These are phyloP conservation scores for Sminthurides bifidus DNA, from an alignment of 1,140 invertebrate genomes.

Conservation along the genomic window DNA sequence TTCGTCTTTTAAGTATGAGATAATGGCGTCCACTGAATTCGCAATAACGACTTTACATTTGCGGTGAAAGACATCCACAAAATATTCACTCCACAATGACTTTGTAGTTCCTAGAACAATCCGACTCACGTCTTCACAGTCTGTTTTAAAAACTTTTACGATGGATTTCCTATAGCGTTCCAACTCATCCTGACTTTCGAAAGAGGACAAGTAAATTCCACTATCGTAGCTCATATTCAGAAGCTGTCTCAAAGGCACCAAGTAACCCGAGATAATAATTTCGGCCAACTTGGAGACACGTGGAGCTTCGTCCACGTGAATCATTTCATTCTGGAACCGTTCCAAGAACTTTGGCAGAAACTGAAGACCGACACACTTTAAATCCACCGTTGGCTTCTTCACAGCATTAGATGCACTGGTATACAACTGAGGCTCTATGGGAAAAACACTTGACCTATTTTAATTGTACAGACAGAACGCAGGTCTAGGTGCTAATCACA, in stretches of 20 bases:
- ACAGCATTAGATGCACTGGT: conserved; percentile 19
- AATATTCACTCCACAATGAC: conserved; percentile 26
- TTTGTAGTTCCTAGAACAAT: conserved; percentile 27
- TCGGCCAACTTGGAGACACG: conserved; percentile 14
- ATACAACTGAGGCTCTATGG: conserved; percentile 27
- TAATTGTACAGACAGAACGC: background rate
- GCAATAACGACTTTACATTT: conserved; percentile 17
- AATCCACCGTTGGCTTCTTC: conserved; percentile 12
- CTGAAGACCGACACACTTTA: conserved; percentile 9
- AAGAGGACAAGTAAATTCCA: conserved; percentile 5
- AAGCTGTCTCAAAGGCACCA: conserved; percentile 15
- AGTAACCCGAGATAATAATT: conserved; percentile 15
- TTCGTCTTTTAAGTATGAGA: conserved; percentile 8
- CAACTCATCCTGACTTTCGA: conserved; percentile 16
- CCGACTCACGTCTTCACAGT: conserved; percentile 24
- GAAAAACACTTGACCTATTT: background rate
- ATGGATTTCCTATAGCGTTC: conserved; percentile 6
- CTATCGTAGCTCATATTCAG: conserved; percentile 4
- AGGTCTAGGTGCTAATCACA: too few relatives aligned
- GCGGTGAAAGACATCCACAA: conserved; percentile 19
- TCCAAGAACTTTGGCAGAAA: conserved; percentile 12
- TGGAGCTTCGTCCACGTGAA: conserved; percentile 21
- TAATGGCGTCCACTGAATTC: conserved; percentile 1
- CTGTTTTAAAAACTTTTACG: conserved; percentile 1
- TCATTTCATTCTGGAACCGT: conserved; percentile 11